These are phyloP conservation scores for Dunckerocampus dactyliophorus DNA, from an alignment of 2,113 vertebrate species.

Conservation along the genomic window DNA sequence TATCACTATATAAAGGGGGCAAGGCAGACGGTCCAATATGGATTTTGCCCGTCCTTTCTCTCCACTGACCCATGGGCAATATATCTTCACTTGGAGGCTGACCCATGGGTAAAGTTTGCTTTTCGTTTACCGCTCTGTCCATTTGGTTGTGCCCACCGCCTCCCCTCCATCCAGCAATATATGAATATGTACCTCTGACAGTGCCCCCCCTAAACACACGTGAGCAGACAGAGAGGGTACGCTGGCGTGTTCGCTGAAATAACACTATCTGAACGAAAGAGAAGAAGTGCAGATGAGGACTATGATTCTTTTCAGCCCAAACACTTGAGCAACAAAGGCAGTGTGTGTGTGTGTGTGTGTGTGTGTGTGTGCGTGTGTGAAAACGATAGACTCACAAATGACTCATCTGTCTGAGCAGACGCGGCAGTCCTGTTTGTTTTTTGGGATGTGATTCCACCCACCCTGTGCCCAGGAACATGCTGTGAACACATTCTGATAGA, in stretches of 20 bases:
- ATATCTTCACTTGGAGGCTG: constrained; percentile 68
- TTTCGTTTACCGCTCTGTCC: constrained; percentile 72
- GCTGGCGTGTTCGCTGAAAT: neutral
- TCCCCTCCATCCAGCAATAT: constrained; percentile 53
- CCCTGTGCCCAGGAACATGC: constrained; percentile 26
- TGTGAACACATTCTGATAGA: constrained; percentile 29
- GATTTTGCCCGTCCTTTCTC: constrained; percentile 74
- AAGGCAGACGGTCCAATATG: constrained; percentile 75
- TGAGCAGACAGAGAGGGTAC: neutral
- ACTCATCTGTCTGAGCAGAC: constrained; percentile 46
- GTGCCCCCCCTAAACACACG: neutral
- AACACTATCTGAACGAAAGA: neutral
- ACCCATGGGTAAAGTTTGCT: constrained; percentile 75
- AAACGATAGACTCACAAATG: constrained; percentile 32
- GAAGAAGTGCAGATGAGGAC: neutral
- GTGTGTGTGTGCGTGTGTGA: constrained; percentile 15
- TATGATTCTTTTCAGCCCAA: constrained; percentile 2
- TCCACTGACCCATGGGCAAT: constrained; percentile 75
- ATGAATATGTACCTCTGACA: constrained; percentile 42
- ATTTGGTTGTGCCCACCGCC: constrained; percentile 70
- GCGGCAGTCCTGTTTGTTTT: constrained; percentile 45
- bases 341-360: constrained; percentile 14
- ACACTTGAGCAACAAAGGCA: neutral
- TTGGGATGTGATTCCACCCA: constrained; percentile 23
- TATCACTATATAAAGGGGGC: constrained; percentile 78